Percentiles rank a stretch among this genome's conserved stretches.
These are phyloP conservation scores for Melieria picta DNA, from an alignment of 2,888 invertebrate genomes.

Conservation along the genomic window DNA sequence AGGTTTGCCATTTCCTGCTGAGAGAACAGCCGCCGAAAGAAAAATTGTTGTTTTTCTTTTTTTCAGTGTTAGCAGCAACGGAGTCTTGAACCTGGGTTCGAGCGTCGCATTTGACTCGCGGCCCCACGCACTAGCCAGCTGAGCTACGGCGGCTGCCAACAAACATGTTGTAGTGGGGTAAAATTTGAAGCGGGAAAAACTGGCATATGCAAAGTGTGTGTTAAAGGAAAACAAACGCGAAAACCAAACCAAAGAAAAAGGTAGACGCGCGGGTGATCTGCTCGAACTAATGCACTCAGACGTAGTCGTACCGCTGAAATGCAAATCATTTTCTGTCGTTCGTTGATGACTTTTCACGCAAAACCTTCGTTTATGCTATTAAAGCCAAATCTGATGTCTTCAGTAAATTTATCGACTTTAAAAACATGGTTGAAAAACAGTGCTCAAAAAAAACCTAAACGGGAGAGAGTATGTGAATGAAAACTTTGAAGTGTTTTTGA, in stretches of 20 bases:
- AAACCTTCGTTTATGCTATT: slow-evolving; percentile 34
- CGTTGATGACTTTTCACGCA: slow-evolving; percentile 38
- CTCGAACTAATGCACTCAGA: slow-evolving; percentile 33
- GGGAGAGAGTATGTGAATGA: slow-evolving; percentile 39
- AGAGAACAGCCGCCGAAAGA: no score
- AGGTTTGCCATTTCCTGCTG: no score
- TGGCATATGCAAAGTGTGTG: slow-evolving; percentile 22
- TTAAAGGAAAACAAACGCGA: slow-evolving; percentile 15
- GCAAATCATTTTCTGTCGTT: slow-evolving; percentile 30
- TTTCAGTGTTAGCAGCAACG: not conserved
- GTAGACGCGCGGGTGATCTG: slow-evolving; percentile 30
- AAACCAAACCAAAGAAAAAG: slow-evolving; percentile 21
- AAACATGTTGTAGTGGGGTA: slow-evolving; percentile 8
- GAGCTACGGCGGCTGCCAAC: no score
- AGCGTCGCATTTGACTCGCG: no score
- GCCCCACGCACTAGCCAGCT: no score
- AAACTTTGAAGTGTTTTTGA: slow-evolving; percentile 37
- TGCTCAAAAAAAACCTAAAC: slow-evolving; percentile 38
- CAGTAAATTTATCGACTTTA: slow-evolving; percentile 40
- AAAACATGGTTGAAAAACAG: slow-evolving; percentile 43
- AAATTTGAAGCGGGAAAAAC: slow-evolving; percentile 5
- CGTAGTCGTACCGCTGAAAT: slow-evolving; percentile 31
- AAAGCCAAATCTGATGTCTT: slow-evolving; percentile 43
- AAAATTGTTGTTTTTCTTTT: no score
- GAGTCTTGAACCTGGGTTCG: no score